Evolutionary conservation across 1,140 invertebrate genomes (phyloP).

Genomic region (Pentalonia nigronervosa): DNA sequence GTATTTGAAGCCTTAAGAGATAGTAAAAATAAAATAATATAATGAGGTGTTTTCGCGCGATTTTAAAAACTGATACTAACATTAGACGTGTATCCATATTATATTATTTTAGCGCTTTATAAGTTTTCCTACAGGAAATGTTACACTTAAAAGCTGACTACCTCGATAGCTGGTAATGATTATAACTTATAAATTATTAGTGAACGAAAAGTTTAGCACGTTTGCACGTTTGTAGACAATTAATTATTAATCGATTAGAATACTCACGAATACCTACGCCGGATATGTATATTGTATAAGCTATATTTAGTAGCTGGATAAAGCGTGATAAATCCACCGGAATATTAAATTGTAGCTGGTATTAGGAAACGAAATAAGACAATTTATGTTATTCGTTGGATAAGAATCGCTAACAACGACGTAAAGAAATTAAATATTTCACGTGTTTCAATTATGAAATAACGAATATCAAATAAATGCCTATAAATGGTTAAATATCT

Average conservation of each 20-base stretch:
- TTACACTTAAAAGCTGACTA: background rate
- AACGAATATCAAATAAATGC: constrained; percentile 7
- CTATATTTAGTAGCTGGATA: background rate
- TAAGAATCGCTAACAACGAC: background rate
- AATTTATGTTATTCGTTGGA: constrained; percentile 7
- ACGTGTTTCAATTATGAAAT: background rate
- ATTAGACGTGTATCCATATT: background rate
- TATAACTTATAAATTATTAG: constrained; percentile 5
- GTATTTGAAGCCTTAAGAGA: background rate
- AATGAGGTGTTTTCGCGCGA: background rate
- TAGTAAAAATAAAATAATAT: background rate
- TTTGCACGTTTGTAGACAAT: constrained; percentile 1
- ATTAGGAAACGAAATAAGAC: constrained; percentile 2
- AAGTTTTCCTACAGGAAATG: background rate
- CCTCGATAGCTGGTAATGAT: background rate
- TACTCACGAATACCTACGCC: background rate
- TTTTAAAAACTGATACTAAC: background rate
- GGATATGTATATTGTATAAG: background rate
- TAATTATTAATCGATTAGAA: background rate
- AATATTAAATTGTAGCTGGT: background rate
- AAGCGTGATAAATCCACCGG: background rate
- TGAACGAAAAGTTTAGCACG: background rate
- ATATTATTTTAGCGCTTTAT: background rate
- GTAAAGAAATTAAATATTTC: background rate
- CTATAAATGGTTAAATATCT: background rate